Conservation (phyloP, 2,113 vertebrate genomes). For the Pogona vitticeps region DNA sequence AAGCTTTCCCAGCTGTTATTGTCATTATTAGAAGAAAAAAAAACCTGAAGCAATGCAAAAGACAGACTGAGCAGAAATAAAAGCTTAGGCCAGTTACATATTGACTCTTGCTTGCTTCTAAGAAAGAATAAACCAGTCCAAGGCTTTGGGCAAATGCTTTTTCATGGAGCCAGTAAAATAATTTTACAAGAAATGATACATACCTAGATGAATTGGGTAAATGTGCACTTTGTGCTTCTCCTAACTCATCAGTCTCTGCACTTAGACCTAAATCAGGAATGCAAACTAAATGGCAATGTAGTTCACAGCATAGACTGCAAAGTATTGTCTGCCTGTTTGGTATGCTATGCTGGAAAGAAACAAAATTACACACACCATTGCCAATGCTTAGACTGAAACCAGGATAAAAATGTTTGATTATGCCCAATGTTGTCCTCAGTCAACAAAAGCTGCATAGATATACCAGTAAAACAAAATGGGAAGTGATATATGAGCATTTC, state of each 20-base stretch:
- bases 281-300: neutral
- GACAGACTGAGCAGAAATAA: neutral
- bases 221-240: neutral
- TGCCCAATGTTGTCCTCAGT: neutral
- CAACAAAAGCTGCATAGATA: neutral
- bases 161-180: neutral
- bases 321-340: neutral
- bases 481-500: neutral
- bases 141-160: neutral
- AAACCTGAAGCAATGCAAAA: neutral
- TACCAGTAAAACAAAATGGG: neutral
- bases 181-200: neutral
- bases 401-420: neutral
- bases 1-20: neutral
- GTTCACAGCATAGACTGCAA: neutral
- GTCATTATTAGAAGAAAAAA: neutral
- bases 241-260: neutral
- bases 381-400: neutral
- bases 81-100: neutral
- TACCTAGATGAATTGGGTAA: neutral
- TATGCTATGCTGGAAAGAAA: neutral
- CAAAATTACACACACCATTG: neutral
- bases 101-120: no score
- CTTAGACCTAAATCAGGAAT: neutral
- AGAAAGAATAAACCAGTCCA: neutral